Evolutionary conservation across 2,797 vertebrate genomes (phyloP).

Genomic region (Sebastiscus tertius): DNA sequence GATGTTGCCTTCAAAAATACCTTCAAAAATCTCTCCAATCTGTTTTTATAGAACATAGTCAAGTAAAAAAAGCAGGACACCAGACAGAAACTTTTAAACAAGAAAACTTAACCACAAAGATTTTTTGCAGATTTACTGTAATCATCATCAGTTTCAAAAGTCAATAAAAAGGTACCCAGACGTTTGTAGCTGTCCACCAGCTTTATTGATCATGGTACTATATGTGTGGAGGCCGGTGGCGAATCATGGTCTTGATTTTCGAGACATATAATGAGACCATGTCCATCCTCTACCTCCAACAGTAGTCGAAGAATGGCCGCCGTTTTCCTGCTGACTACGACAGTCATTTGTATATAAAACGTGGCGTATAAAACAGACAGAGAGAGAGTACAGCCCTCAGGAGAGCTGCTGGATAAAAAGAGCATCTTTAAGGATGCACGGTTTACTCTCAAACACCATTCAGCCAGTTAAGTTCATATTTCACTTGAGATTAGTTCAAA

Average conservation of each 20-base stretch:
- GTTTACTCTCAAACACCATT: not conserved
- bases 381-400: not conserved
- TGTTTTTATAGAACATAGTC: not conserved
- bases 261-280: not conserved
- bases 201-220: not conserved
- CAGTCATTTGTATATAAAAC: not conserved
- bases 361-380: not conserved
- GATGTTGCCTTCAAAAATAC: not conserved
- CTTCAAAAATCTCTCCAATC: not conserved
- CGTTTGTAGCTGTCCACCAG: not conserved
- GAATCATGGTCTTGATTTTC: not conserved
- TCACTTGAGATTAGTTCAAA: not conserved
- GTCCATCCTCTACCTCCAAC: not conserved
- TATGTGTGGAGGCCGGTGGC: not conserved
- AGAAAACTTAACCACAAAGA: not conserved
- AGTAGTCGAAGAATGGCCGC: not conserved
- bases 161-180: not conserved
- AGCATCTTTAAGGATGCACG: not conserved
- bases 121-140: not conserved
- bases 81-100: not conserved
- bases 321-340: constrained; percentile 11
- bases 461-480: not conserved
- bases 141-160: not conserved
- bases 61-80: not conserved
- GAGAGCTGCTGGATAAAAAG: constrained; percentile 8